phyloP scores from a whole-genome alignment of 2,113 vertebrate species.

The Odobenus rosmarus region DNA sequence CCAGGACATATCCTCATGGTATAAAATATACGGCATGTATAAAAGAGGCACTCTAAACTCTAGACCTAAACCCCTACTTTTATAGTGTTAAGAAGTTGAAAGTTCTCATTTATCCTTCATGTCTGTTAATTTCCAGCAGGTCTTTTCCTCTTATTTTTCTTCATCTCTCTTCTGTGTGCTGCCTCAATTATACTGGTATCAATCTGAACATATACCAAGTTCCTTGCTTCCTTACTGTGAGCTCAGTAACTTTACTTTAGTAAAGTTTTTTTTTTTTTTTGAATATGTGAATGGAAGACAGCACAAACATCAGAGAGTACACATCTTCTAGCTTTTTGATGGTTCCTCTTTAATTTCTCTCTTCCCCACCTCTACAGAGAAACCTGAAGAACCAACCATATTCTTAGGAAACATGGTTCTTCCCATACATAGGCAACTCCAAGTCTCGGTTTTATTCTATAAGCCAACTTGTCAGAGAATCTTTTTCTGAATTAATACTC shows the following conservation, averaged over 20 bases:
- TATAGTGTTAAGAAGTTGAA: not conserved
- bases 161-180: not conserved
- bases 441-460: not conserved
- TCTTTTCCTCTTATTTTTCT: not conserved
- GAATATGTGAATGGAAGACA: not conserved
- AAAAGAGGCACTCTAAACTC: not conserved
- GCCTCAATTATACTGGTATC: not conserved
- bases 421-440: not conserved
- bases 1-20: not conserved
- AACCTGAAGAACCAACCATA: not conserved
- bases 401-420: not conserved
- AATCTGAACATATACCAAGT: not conserved
- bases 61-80: not conserved
- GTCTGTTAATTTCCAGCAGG: not conserved
- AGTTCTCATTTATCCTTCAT: not conserved
- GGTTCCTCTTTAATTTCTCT: not conserved
- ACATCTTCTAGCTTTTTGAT: not conserved
- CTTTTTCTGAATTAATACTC: slow-evolving; percentile 11
- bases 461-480: not conserved
- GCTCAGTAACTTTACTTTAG: not conserved
- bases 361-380: not conserved
- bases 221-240: not conserved
- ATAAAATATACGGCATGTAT: not conserved
- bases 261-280: not conserved
- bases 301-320: not conserved